Percentiles rank a stretch among this genome's conserved stretches.
phyloP scores from a whole-genome alignment of 2,113 vertebrate species.

The Pao palembangensis region DNA sequence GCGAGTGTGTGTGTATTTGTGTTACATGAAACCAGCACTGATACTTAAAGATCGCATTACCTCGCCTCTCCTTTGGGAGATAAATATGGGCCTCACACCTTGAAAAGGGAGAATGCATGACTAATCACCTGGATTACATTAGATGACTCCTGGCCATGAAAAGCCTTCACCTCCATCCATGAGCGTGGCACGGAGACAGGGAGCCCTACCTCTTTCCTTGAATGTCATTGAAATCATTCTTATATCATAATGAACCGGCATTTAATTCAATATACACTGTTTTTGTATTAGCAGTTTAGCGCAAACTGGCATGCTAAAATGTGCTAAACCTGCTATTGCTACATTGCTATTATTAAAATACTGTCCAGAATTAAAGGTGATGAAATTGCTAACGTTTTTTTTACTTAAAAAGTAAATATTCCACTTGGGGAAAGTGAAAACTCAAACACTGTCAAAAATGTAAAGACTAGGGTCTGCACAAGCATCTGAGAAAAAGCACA shows the following conservation, averaged over 20 bases:
- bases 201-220: slow-evolving; percentile 19
- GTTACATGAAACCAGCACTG: slow-evolving; percentile 55
- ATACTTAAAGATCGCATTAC: slow-evolving; percentile 50
- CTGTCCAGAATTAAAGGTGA: no score
- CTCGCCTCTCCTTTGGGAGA: slow-evolving; percentile 16
- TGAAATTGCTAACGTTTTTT: no score
- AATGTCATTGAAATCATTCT: slow-evolving; percentile 8
- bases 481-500: slow-evolving; percentile 8
- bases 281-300: no score
- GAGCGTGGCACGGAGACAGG: slow-evolving; percentile 25
- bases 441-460: no score
- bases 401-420: no score
- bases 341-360: no score
- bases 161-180: slow-evolving; percentile 47
- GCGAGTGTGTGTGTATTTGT: slow-evolving; percentile 4
- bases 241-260: neutral
- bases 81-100: slow-evolving; percentile 56
- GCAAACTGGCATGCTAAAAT: no score
- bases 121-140: slow-evolving; percentile 66
- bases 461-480: no score
- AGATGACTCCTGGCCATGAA: slow-evolving; percentile 55
- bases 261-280: no score
- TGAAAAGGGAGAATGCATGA: slow-evolving; percentile 66
- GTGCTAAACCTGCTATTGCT: no score
- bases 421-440: no score